Conservation (phyloP, 1,140 invertebrate genomes). For the Ceratoteleas bidentatus region DNA sequence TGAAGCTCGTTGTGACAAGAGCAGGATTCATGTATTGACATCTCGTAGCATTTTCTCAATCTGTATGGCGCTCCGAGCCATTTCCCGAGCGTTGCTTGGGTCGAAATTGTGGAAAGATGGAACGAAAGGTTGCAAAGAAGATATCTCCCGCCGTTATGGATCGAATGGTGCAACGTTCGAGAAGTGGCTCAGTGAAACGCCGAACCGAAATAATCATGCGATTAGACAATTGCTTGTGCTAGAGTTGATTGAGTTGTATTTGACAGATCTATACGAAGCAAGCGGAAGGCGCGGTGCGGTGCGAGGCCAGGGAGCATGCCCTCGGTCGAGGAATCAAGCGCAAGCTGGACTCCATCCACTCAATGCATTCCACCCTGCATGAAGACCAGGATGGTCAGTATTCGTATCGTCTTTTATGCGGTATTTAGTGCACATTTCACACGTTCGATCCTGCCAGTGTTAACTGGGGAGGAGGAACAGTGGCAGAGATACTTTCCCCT, state of each 20-base stretch:
- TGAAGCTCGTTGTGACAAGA: constrained; percentile 37
- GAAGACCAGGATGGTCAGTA: constrained; percentile 82
- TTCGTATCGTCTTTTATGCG: constrained; percentile 77
- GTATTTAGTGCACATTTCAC: constrained; percentile 60
- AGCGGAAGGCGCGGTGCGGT: constrained; percentile 80
- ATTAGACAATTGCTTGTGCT: constrained; percentile 78
- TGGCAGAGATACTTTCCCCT: too few species aligned
- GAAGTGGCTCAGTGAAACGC: constrained; percentile 34
- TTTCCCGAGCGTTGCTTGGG: background rate
- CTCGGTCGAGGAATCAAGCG: constrained; percentile 81
- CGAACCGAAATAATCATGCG: constrained; percentile 72
- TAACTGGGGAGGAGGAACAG: too few species aligned
- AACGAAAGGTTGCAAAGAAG: too few species aligned
- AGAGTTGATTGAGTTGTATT: constrained; percentile 81
- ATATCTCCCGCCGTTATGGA: background rate
- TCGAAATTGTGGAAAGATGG: background rate
- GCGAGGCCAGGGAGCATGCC: constrained; percentile 79
- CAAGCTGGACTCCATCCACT: constrained; percentile 81
- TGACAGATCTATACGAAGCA: constrained; percentile 82
- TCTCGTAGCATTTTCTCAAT: too few species aligned
- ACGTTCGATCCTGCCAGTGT: too few species aligned
- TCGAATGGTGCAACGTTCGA: constrained; percentile 26
- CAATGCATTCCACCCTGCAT: constrained; percentile 82
- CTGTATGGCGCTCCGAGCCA: too few species aligned
- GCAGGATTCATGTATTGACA: constrained; percentile 16